A percentile compares a stretch with the other conserved stretches of the same genome.
Evolutionary conservation across 1,140 invertebrate genomes (phyloP).

Genomic region (Sesamia nonagrioides): DNA sequence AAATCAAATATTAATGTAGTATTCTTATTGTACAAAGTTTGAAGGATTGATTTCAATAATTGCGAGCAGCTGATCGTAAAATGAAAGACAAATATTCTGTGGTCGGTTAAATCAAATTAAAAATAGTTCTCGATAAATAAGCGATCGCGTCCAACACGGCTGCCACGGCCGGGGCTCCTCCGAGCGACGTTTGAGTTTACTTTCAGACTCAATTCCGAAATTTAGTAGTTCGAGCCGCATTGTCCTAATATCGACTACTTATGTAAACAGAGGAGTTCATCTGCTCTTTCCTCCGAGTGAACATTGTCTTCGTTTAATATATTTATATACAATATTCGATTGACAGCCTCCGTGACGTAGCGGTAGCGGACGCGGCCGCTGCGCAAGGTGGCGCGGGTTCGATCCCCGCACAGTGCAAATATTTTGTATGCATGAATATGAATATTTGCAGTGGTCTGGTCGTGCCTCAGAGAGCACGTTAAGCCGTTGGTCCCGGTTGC

Average conservation of each 20-base stretch:
- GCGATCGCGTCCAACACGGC: too few species aligned
- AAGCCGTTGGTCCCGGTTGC: too few species aligned
- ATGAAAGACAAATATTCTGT: slow-evolving; percentile 1
- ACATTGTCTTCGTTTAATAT: background rate
- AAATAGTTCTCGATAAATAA: background rate
- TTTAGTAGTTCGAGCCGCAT: background rate
- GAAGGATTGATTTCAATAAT: background rate
- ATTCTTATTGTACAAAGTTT: too few species aligned
- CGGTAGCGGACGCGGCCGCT: too few species aligned
- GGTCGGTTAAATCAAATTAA: slow-evolving; percentile 23
- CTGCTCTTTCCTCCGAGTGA: background rate
- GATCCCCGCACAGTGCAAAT: too few species aligned
- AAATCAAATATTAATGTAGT: too few species aligned
- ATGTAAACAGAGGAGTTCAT: background rate
- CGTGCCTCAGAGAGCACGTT: too few species aligned
- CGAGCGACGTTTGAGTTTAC: slow-evolving; percentile 2
- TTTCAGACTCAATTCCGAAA: background rate
- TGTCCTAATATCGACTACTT: background rate
- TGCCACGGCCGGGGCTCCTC: too few species aligned
- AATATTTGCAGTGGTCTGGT: too few species aligned
- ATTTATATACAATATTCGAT: background rate
- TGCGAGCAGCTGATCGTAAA: background rate
- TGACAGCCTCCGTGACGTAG: too few species aligned
- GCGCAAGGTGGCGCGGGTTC: too few species aligned
- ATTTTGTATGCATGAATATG: too few species aligned